Conservation (phyloP, 2,888 invertebrate genomes). For the Xylocampa areola region DNA sequence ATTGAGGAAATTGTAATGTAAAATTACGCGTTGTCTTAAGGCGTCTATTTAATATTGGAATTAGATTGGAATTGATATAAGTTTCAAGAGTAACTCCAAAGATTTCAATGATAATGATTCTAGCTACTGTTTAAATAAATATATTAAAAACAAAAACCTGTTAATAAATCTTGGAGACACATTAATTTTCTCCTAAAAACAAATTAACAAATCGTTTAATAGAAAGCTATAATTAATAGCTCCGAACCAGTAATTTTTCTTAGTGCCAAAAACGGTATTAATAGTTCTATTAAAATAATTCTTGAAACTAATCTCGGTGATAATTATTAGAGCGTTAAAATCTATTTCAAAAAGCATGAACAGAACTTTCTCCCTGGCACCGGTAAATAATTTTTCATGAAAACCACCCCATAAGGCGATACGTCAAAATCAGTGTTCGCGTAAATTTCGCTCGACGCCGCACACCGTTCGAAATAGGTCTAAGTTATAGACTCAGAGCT, state of each 20-base stretch:
- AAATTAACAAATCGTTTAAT: neutral
- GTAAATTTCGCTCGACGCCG: conserved; percentile 76
- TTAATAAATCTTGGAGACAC: neutral
- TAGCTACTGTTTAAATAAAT: neutral
- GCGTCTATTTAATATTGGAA: too few species aligned
- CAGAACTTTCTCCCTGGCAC: conserved; percentile 57
- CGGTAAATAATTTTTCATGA: conserved; percentile 77
- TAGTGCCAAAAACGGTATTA: neutral
- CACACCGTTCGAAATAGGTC: conserved; percentile 61
- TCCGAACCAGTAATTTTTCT: neutral
- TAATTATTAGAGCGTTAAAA: conserved; percentile 52
- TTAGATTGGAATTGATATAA: too few species aligned
- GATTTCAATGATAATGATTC: too few species aligned
- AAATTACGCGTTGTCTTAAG: too few species aligned
- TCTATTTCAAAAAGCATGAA: conserved; percentile 69
- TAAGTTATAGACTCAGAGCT: conserved; percentile 54
- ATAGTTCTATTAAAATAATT: conserved; percentile 1
- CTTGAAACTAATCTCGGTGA: conserved; percentile 18
- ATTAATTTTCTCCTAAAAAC: neutral
- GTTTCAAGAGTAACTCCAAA: too few species aligned
- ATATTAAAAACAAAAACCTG: neutral
- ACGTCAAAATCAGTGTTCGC: conserved; percentile 86
- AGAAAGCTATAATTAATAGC: neutral
- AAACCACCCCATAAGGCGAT: conserved; percentile 76
- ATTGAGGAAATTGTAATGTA: too few species aligned